Conservation (phyloP, 1,140 invertebrate species). For the Drosophila obscura region DNA sequence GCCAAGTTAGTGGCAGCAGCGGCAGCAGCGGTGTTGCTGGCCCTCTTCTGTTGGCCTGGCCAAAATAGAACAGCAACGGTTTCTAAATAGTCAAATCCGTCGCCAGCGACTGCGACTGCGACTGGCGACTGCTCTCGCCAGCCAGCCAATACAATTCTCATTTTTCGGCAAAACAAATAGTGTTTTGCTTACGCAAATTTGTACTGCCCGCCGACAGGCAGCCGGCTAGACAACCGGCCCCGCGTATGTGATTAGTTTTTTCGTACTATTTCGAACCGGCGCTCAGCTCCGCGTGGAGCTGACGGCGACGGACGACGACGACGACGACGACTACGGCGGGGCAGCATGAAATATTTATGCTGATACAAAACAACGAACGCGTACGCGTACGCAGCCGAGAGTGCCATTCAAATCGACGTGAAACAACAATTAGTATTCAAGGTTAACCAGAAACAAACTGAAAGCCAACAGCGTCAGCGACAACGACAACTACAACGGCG, state of each 20-base stretch:
- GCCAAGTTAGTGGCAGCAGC: constrained; percentile 39
- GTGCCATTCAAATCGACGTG: constrained; percentile 75
- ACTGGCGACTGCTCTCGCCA: background rate
- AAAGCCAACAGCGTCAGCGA: constrained; percentile 13
- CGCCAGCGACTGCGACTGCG: background rate
- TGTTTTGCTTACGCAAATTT: constrained; percentile 74
- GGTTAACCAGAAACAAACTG: constrained; percentile 76
- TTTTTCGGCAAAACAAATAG: constrained; percentile 54
- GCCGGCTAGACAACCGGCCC: constrained; percentile 68
- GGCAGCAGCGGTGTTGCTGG: constrained; percentile 13
- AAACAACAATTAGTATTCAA: constrained; percentile 81
- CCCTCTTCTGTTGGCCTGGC: constrained; percentile 77
- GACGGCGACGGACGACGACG: constrained; percentile 10
- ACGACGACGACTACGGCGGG: constrained; percentile 9
- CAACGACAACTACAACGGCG: constrained; percentile 9
- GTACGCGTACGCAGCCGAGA: constrained; percentile 35
- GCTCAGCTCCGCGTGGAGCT: constrained; percentile 47
- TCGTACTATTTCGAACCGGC: constrained; percentile 81
- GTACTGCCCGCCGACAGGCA: constrained; percentile 17
- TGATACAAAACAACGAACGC: constrained; percentile 56
- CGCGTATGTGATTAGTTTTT: constrained; percentile 79
- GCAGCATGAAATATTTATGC: constrained; percentile 75
- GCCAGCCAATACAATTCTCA: constrained; percentile 1
- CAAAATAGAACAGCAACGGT: constrained; percentile 81
- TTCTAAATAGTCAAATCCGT: constrained; percentile 67